Base-by-base conservation (phyloP, 2,888 invertebrate species). In the Phortica magna region DNA sequence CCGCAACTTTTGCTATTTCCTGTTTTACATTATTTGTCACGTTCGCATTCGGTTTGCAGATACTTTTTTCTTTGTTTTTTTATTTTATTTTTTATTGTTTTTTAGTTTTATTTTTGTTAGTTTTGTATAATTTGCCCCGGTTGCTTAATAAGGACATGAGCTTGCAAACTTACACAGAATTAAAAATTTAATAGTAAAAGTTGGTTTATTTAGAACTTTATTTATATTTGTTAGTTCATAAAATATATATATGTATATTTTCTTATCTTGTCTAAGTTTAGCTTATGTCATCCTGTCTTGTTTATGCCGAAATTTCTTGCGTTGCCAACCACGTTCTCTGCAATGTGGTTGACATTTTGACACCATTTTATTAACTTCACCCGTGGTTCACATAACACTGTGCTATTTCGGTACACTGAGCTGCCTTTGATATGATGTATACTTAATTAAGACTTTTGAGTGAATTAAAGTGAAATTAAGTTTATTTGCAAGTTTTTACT, bases 21-120 rank as follows among this genome's bases (percentile, higher is more conserved):
- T 78, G 79, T 42, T 73, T 78, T 43, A 65, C 72, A 65, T 61
- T 68, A 67, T 79, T 89, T 88, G 88, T 88, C 88, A 89, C 89
- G 87, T 89, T 83, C 82, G 80, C 80, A 79, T 81, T 86, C 79
- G 79, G 78, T 80, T 81, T 78, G 80, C 74, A 78, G 83, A 80
- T 83, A 80, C 87, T 43, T 85, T 83, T 85, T 42, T 43, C 73
- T 65, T 61, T 67, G 61, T 43, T 61, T 22, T 42, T n/a, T 19
- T 57, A 31, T 53, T 73, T 41, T 7, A 7, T 42, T 57, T 41
- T 57, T 41, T 74, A 7, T 57, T 39, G 74, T 76, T 77, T 83
- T 83, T 78, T 78, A 61, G 79, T 81, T 80, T 76, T 80, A 12
- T 61, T 61, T 61, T 12, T 61, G 22, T 61, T 22, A 17, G n/a